Evolutionary conservation across 1,140 invertebrate genomes (phyloP), one percentile per base, ranked within the genome.

Genomic region (Paracyclopina nana): DNA sequence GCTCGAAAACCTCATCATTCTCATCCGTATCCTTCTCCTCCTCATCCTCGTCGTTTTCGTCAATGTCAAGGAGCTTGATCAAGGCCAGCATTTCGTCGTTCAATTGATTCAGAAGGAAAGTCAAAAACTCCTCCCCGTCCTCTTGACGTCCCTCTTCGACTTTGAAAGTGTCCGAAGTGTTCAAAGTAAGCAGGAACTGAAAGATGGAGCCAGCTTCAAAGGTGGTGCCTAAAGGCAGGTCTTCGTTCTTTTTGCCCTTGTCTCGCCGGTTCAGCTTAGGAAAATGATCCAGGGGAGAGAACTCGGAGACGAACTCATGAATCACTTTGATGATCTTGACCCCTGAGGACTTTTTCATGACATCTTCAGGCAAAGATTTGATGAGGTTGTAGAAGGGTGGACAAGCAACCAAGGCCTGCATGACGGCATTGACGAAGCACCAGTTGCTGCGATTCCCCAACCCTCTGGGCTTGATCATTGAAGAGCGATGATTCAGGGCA

Each of bases 71-170:
- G 52, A 26, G 46, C 50, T 55, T 55, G 6, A 55, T 22, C 25
- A 82, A 78, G 65, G 86, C 80, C 0, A 87, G 66, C 86, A 96
- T 92, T 68, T 95, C 90, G 64, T 95, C 90, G 64, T 92, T 88
- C 27, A 95, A 72, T 26, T 81, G 80, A 65, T 95, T 94, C 1
- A 94, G 71, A 42, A 95, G 69, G 65, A 80, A 88, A 11, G 82
- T 81, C 1, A 94, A 70, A 64, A 94, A 94, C 60, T 94, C 88
- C 64, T 94, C 88, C 0, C 88, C 88, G 68, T 94, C 88, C 63
- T 94, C 86, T 62, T 94, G 85, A 6, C 82, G 66, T 4, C 82
- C 84, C n/a, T 45, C 56, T 66, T 83, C 80, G 53, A 82, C 69
- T 43, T 73, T 69, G 58, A 75, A 75, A 18, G 68, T 72, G 25